Base-by-base conservation (phyloP, 2,888 invertebrate species). In the Hydriomena furcata region DNA sequence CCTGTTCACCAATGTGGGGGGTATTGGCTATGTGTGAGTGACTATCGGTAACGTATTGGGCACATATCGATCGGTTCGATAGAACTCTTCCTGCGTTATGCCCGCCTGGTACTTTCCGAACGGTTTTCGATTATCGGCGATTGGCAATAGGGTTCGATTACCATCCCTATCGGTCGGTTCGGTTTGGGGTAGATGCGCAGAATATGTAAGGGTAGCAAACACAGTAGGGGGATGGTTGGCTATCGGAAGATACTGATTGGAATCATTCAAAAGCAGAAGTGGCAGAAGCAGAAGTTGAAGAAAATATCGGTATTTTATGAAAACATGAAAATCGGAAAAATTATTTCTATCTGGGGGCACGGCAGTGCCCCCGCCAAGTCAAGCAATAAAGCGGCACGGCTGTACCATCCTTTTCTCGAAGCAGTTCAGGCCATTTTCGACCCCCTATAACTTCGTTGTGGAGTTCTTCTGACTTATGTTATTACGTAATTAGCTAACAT, bases 11-110 rank as follows among this genome's bases (percentile, higher is more conserved):
- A 12, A 40, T 38, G 50, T 32, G 30, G 35, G 31, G 44, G 55
- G 53, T 52, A 41, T 48, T 52, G 40, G 40, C 40, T 21, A 30
- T 36, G 30, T 28, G 35, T 40, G 44, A 20, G 38, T 46, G 42
- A 40, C 20, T 55, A 59, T 59, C 51, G 52, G 58, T 55, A 57
- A 53, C 28, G 53, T 61, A 61, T 61, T 50, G 59, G 54, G 61
- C n/a, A n/a, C n/a, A n/a, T 82, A 86, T 87, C 76, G 85, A 85
- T 84, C 81, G 71, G 73, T 84, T 89, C 87, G 84, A 77, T 71
- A 73, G 63, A 73, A 52, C 79, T 80, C 76, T 58, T 60, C 7
- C 24, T 11, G 5, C 8, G 51, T 65, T 60, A 72, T 89, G 81
- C 7, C 41, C 21, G 45, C 87, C 84, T 86, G 66, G 88, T 90